phyloP scores from a whole-genome alignment of 2,113 vertebrate genomes.

The Lagopus leucura region DNA sequence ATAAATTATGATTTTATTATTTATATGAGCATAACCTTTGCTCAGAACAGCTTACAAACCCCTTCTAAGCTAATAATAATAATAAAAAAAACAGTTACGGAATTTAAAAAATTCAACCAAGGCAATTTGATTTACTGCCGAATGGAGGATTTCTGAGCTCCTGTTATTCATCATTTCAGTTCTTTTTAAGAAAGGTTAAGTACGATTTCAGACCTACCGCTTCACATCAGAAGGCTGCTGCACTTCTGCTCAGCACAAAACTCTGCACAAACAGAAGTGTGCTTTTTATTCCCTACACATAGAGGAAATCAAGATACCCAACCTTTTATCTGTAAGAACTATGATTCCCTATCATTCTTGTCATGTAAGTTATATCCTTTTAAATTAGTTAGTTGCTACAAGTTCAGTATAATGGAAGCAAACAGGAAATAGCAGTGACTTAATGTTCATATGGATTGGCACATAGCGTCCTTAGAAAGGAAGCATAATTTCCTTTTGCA shows the following conservation, averaged over 20 bases:
- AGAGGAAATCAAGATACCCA: not conserved
- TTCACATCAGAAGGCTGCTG: not conserved
- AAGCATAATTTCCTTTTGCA: not conserved
- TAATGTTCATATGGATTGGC: not conserved
- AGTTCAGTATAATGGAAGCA: not conserved
- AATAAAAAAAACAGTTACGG: not conserved
- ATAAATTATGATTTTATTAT: not conserved
- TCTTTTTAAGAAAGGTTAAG: not conserved
- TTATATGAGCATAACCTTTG: not conserved
- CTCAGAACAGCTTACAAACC: not conserved
- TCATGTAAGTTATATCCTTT: not conserved
- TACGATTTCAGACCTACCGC: not conserved
- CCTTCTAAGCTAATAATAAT: not conserved
- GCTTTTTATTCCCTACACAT: not conserved
- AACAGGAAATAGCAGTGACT: not conserved
- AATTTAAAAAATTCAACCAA: not conserved
- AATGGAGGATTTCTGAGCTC: not conserved
- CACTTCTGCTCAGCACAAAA: not conserved
- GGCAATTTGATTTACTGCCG: not conserved
- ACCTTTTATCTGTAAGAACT: not conserved
- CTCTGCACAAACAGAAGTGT: not conserved
- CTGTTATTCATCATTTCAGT: not conserved
- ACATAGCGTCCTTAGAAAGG: not conserved
- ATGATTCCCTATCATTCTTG: not conserved
- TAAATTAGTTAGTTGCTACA: not conserved